phyloP scores from a whole-genome alignment of 1,140 invertebrate species.

The Drosophila cardini region DNA sequence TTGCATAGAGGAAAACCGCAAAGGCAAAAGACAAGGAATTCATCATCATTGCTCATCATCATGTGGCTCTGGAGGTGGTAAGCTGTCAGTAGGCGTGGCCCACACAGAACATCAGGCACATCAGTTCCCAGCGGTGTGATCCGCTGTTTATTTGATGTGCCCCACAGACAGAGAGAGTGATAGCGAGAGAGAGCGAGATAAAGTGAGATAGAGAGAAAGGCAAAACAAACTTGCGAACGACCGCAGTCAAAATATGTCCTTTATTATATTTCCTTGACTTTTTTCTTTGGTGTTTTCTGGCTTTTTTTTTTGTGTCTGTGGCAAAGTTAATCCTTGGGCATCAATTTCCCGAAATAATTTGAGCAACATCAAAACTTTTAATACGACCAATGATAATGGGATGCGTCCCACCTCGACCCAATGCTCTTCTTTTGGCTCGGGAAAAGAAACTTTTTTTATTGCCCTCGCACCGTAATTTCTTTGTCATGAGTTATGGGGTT shows the following conservation, averaged over 20 bases:
- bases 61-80: constrained; percentile 37
- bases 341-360: constrained; percentile 82
- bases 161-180: background rate
- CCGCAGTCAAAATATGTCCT: constrained; percentile 63
- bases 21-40: constrained; percentile 71
- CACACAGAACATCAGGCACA: constrained; percentile 12
- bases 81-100: constrained; percentile 55
- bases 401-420: constrained; percentile 12
- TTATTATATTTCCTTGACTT: constrained; percentile 72
- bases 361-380: constrained; percentile 82
- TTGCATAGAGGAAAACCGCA: constrained; percentile 55
- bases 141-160: constrained; percentile 71
- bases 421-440: background rate
- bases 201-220: too few relatives aligned
- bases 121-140: constrained; percentile 66
- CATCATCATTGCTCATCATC: constrained; percentile 71
- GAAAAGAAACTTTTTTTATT: constrained; percentile 73
- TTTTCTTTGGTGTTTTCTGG: constrained; percentile 16
- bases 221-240: constrained; percentile 39
- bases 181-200: background rate
- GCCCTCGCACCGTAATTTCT: constrained; percentile 71
- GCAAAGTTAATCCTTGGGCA: constrained; percentile 81
- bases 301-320: constrained; percentile 17
- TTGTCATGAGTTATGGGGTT: constrained; percentile 74
- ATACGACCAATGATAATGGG: constrained; percentile 81